Conservation (phyloP, 2,797 vertebrate species). For the Dendrocincla tyrannina region DNA sequence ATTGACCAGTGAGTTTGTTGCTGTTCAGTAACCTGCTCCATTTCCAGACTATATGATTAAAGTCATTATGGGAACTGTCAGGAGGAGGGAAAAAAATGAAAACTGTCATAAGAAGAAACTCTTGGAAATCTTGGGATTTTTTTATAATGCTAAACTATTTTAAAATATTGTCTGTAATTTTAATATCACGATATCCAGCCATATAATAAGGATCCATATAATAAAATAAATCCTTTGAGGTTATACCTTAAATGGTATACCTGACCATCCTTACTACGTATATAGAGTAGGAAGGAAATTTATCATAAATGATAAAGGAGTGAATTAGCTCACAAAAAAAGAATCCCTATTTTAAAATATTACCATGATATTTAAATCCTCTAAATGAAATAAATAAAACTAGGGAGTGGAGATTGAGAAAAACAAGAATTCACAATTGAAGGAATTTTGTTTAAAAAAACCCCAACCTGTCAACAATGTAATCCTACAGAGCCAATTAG, state of each 20-base stretch:
- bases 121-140: slow-evolving; percentile 67
- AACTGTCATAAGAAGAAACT: slow-evolving; percentile 76
- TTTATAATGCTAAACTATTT: slow-evolving; percentile 66
- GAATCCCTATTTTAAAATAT: neutral
- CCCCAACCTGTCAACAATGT: fast-evolving
- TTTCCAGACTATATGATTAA: slow-evolving; percentile 82
- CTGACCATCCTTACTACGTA: neutral
- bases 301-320: neutral
- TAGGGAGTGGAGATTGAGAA: fast-evolving
- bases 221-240: slow-evolving; percentile 29
- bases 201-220: slow-evolving; percentile 6
- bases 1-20: slow-evolving; percentile 83
- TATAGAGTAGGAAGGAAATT: neutral
- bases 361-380: neutral
- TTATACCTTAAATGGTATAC: neutral
- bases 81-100: slow-evolving; percentile 70
- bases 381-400: neutral
- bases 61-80: slow-evolving; percentile 83
- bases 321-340: neutral
- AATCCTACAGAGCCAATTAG: neutral
- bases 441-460: neutral
- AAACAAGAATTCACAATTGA: neutral
- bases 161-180: slow-evolving; percentile 64
- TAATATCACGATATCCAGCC: slow-evolving; percentile 58
- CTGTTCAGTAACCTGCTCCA: slow-evolving; percentile 76